Evolutionary conservation across 2,113 vertebrate species (phyloP), one percentile per base, ranked within the genome.

Genomic region (Hystrix cristata): DNA sequence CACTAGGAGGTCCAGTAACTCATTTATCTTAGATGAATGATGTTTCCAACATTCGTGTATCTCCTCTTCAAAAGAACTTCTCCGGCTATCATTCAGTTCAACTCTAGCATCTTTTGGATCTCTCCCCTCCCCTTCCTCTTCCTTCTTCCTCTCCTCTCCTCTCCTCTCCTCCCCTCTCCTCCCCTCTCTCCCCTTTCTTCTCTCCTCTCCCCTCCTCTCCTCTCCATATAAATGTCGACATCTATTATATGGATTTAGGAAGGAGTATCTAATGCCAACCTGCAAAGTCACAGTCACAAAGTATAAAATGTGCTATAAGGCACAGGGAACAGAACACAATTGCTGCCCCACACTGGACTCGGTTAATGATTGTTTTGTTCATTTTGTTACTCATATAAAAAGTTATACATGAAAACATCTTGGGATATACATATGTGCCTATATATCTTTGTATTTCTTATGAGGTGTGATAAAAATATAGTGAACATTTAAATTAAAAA

Each of bases 91-190:
- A 23, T 64, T 55, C 48, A 65, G 48, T n/a, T 34, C 1, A 23
- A 6, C 3, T 64, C 18, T 38, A 78, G 14, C 57, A 87, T 83
- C 53, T 83, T 62, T 48, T 29, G 25, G 23, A 13, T 31, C 2
- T 12, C 8, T 55, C 60, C 13, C 6, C 18, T n/a, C 12, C n/a
- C 2, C 23, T 59, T 4, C 5, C 23, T 6, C 13, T 0, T 0
- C 13, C 38, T 14, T n/a, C 7, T 15, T 0, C 0, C 13, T 55
- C 15, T n/a, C 7, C 25, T 34, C 10, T 6, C 7, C 74, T 23
- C 21, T 3, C 21, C 6, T 4, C 16, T 7, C 21, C 65, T 7
- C 59, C 13, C 15, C 29, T 34, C 34, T 15, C 10, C 11, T 10
- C 21, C 7, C 25, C 6, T 10, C 13, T 62, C 27, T 14, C 29